phyloP scores from a whole-genome alignment of 2,888 invertebrate genomes.

The Zele albiditarsus region DNA sequence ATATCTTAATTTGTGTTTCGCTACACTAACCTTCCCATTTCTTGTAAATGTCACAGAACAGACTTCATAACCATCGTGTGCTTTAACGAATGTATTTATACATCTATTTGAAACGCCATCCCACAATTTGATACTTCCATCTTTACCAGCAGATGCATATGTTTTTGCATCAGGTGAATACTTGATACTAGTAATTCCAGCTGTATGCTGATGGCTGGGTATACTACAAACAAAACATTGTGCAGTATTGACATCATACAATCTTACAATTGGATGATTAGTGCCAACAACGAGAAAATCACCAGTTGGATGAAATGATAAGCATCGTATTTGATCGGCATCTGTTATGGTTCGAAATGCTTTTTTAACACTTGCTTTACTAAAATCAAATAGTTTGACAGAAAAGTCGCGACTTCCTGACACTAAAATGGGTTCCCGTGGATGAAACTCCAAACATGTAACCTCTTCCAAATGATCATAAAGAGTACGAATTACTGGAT shows the following conservation, averaged over 20 bases:
- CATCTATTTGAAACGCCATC: constrained; percentile 96
- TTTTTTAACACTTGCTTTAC: constrained; percentile 98
- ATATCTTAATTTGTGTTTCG: not conserved
- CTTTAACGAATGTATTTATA: constrained; percentile 93
- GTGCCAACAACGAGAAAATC: constrained; percentile 96
- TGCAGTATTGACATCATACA: constrained; percentile 96
- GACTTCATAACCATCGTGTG: constrained; percentile 95
- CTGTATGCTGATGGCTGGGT: constrained; percentile 88
- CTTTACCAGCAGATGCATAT: constrained; percentile 91
- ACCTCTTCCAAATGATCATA: constrained; percentile 99
- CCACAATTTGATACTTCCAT: constrained; percentile 97
- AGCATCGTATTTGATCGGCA: constrained; percentile 90
- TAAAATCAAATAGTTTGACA: constrained; percentile 97
- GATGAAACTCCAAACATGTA: constrained; percentile 97
- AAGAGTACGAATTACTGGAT: constrained; percentile 97
- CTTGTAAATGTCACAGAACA: constrained; percentile 95
- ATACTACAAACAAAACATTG: constrained; percentile 96
- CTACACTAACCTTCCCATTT: constrained; percentile 88
- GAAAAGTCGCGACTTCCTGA: constrained; percentile 96
- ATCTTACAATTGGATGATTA: constrained; percentile 89
- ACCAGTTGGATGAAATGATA: constrained; percentile 96
- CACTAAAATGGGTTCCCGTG: constrained; percentile 93
- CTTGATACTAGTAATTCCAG: constrained; percentile 84
- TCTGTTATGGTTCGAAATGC: constrained; percentile 97
- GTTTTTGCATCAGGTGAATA: constrained; percentile 82